Conservation (phyloP, 2,888 invertebrate species). For the Vesta saturnalis region DNA sequence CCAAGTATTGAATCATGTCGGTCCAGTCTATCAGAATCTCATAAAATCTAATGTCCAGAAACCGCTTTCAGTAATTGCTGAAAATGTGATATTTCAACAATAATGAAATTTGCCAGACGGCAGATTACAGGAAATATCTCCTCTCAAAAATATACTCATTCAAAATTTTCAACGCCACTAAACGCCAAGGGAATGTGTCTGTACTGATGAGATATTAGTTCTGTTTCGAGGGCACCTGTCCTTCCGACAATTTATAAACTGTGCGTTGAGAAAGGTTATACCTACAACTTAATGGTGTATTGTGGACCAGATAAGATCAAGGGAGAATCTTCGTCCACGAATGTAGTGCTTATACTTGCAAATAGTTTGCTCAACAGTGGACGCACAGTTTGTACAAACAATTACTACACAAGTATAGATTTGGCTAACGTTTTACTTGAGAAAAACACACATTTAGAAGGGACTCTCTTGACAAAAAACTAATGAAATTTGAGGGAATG, state of each 20-base stretch:
- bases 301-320: conserved; percentile 20
- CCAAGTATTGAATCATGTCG: too few species aligned
- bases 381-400: conserved; percentile 36
- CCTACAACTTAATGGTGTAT: conserved; percentile 36
- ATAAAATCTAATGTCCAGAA: not conserved
- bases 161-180: not conserved
- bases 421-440: too few species aligned
- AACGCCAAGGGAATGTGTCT: not conserved
- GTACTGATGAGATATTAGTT: not conserved
- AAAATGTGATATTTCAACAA: not conserved
- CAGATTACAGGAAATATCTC: not conserved
- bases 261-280: conserved; percentile 33
- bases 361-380: conserved; percentile 38
- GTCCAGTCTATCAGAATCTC: too few species aligned
- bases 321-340: conserved; percentile 32
- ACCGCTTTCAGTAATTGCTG: not conserved
- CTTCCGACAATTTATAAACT: not conserved
- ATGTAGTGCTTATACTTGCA: conserved; percentile 36
- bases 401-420: conserved; percentile 35
- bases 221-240: not conserved
- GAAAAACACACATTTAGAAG: too few species aligned
- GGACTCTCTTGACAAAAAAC: conserved; percentile 24
- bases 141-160: too few species aligned
- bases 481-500: conserved; percentile 17
- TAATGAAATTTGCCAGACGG: not conserved